These are phyloP conservation scores for Brachyalestes nurse DNA, from an alignment of 2,797 vertebrate species.

Conservation along the genomic window DNA sequence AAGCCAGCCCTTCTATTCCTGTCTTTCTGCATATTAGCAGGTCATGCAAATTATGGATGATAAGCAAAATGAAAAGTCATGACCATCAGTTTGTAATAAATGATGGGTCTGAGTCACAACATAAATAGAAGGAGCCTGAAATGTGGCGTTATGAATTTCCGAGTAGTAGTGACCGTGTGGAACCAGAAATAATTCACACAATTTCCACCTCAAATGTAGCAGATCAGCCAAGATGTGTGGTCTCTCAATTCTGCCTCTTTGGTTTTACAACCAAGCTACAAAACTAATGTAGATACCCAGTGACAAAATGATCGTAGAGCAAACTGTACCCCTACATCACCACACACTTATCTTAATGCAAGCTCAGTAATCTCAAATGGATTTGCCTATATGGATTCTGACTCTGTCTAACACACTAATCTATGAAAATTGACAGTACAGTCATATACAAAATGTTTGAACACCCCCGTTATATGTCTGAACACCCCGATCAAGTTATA, in stretches of 20 bases:
- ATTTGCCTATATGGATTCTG: too few species aligned
- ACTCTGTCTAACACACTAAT: too few species aligned
- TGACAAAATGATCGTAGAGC: too few species aligned
- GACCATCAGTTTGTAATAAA: not conserved
- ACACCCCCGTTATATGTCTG: too few species aligned
- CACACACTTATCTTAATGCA: too few species aligned
- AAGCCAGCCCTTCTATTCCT: slow-evolving; percentile 50
- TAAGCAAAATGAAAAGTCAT: not conserved
- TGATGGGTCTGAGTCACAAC: not conserved
- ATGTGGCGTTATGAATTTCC: not conserved
- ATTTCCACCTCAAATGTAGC: not conserved
- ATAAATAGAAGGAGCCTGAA: not conserved
- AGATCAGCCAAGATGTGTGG: not conserved
- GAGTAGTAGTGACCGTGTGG: not conserved
- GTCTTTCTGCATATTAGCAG: slow-evolving; percentile 27
- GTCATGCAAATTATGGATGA: slow-evolving; percentile 58
- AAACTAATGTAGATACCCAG: too few species aligned
- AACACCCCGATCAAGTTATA: too few species aligned
- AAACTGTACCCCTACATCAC: too few species aligned
- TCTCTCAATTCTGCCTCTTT: not conserved
- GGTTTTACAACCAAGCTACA: not conserved
- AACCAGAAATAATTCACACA: not conserved
- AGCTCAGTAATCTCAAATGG: too few species aligned
- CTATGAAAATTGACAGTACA: too few species aligned
- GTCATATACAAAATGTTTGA: too few species aligned